Percentiles rank a stretch among this genome's conserved stretches.
These are phyloP conservation scores for Albula glossodonta DNA, from an alignment of 2,113 vertebrate species.

Conservation along the genomic window DNA sequence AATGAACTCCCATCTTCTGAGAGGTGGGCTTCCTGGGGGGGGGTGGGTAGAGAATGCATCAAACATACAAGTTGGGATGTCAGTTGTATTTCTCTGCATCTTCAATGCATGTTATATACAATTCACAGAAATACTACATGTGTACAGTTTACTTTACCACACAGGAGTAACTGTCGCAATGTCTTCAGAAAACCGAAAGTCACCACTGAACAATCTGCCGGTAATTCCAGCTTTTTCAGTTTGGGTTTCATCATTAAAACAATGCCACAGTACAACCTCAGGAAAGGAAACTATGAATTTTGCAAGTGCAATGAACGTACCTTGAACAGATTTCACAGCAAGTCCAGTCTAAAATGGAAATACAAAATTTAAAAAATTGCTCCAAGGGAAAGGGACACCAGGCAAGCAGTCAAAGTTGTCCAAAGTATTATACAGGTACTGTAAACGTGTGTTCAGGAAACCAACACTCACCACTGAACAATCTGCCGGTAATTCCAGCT, in stretches of 20 bases:
- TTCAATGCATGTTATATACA: too few relatives aligned
- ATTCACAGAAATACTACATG: too few relatives aligned
- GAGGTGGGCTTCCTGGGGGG: too few relatives aligned
- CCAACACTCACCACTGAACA: conserved; percentile 75
- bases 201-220: conserved; percentile 82
- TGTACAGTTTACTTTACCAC: too few relatives aligned
- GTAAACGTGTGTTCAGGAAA: conserved; percentile 72
- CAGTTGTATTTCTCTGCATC: too few relatives aligned
- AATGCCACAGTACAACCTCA: not conserved
- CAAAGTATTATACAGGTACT: not conserved
- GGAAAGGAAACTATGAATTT: not conserved
- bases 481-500: conserved; percentile 91
- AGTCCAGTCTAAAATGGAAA: not conserved
- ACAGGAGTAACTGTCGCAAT: not conserved
- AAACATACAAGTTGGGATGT: too few relatives aligned
- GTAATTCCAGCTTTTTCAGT: conserved; percentile 79
- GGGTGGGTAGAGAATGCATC: too few relatives aligned
- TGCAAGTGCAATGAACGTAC: not conserved
- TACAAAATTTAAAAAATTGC: not conserved
- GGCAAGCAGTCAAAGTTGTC: not conserved
- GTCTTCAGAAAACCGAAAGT: conserved; percentile 73
- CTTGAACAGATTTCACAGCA: not conserved
- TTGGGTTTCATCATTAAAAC: conserved; percentile 22
- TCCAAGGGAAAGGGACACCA: not conserved
- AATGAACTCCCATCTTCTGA: too few relatives aligned